Evolutionary conservation across 1,140 invertebrate genomes (phyloP), one percentile per base, ranked within the genome.

Genomic region (Drosophila sucinea): DNA sequence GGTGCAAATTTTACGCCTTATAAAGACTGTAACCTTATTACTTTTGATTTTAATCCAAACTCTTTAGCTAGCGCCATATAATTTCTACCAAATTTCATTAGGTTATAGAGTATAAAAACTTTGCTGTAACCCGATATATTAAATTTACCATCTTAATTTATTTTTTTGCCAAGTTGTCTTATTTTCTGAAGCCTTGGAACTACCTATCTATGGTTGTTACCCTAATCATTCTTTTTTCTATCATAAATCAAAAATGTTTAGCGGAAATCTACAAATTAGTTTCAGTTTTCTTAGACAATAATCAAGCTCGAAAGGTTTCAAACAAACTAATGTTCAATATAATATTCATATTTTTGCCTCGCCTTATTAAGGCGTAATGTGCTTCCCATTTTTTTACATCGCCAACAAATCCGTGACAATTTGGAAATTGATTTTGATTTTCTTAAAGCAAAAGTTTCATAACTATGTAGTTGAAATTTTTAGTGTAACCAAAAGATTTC

Each of bases 181-280:
- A 17, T 41, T 44, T 17, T 44, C 1, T 25, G 23, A 27, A 27
- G 44, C 44, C 44, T 51, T 51, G 44, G 23, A 51, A 27, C 23
- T 51, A 27, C 23, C 27, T 51, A 10, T 23, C 44, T 27, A 51
- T 23, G 25, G 23, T 51, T 51, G 44, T 51, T 51, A 51, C 44
- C 44, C 44, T 51, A 51, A 51, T 51, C 44, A 51, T 51, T 27
- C 44, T 25, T 51, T 51, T 58, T 55, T 32, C 35, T 55, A 51
- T 64, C 47, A 54, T 51, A 51, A 51, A 51, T 51, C 44, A 51
- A 51, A 51, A 51, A 51, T 51, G 7, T 51, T 51, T 27, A 51
- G 44, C 44, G 44, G 44, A 51, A 51, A 51, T 51, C 25, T 51
- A 51, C 7, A 51, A 51, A 51, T 51, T 51, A 51, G 44, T 51